Evolutionary conservation across 2,113 vertebrate species (phyloP).

Genomic region (Anseranas semipalmata): DNA sequence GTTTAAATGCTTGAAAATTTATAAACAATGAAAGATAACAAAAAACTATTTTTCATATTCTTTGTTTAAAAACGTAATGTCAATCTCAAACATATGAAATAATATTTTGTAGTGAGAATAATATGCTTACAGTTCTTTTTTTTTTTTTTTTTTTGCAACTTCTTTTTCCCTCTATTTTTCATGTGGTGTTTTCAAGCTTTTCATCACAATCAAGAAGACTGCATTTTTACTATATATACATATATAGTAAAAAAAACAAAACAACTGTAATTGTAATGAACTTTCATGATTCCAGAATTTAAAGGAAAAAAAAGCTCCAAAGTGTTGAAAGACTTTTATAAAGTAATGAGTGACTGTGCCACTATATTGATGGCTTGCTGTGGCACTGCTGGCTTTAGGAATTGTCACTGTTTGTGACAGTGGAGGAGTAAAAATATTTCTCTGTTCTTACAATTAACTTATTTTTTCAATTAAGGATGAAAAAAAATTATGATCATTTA

Average conservation of each 20-base stretch:
- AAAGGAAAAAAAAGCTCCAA: neutral
- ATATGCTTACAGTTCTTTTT: neutral
- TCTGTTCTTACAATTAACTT: neutral
- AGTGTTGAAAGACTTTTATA: neutral
- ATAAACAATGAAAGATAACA: neutral
- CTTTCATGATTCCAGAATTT: neutral
- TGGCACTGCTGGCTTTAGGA: neutral
- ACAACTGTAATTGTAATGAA: neutral
- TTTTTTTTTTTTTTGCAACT: neutral
- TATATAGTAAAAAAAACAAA: neutral
- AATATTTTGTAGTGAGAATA: neutral
- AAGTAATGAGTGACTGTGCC: neutral
- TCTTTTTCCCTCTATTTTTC: neutral
- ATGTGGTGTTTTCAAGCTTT: neutral
- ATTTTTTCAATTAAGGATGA: neutral
- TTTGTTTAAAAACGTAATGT: neutral
- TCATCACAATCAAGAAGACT: neutral
- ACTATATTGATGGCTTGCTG: neutral
- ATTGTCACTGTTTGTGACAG: neutral
- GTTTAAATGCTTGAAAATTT: neutral
- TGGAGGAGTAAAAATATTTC: neutral
- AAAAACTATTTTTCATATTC: neutral
- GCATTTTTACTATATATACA: neutral
- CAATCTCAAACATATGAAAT: neutral
- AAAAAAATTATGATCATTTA: neutral